These are phyloP conservation scores for Chironomus striatipennis DNA, from an alignment of 1,140 invertebrate species.

Conservation along the genomic window DNA sequence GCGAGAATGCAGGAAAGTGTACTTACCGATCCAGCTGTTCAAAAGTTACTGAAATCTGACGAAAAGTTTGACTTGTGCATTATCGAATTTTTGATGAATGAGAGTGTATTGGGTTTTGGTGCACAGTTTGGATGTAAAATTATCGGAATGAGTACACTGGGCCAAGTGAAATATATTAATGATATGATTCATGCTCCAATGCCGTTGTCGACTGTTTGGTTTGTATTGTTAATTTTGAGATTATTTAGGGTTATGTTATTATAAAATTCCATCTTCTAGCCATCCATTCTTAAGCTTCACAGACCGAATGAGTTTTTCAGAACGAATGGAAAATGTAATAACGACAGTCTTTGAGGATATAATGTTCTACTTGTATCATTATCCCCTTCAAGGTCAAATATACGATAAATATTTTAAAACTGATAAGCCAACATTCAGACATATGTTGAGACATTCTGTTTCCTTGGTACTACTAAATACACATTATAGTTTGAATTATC, in stretches of 20 bases:
- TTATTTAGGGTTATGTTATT: constrained; percentile 29
- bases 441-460: constrained; percentile 33
- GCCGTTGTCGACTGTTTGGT: constrained; percentile 28
- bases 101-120: constrained; percentile 30
- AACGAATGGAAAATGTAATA: constrained; percentile 42
- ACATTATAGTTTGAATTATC: constrained; percentile 35
- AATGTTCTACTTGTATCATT: constrained; percentile 27
- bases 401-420: constrained; percentile 33
- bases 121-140: constrained; percentile 30
- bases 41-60: constrained; percentile 28
- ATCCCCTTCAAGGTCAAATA: constrained; percentile 30
- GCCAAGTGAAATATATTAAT: constrained; percentile 26
- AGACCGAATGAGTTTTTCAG: constrained; percentile 44
- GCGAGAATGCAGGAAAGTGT: constrained; percentile 22
- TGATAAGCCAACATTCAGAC: constrained; percentile 28
- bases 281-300: constrained; percentile 34
- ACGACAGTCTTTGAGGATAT: constrained; percentile 24
- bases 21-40: constrained; percentile 29
- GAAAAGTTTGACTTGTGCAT: constrained; percentile 31
- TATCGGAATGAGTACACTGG: constrained; percentile 29
- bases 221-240: constrained; percentile 23
- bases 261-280: neutral
- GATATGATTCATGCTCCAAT: constrained; percentile 28
- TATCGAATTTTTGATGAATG: constrained; percentile 28
- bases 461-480: constrained; percentile 37